Conservation (phyloP, 2,113 vertebrate genomes). For the Chlorodrepanis virens region DNA sequence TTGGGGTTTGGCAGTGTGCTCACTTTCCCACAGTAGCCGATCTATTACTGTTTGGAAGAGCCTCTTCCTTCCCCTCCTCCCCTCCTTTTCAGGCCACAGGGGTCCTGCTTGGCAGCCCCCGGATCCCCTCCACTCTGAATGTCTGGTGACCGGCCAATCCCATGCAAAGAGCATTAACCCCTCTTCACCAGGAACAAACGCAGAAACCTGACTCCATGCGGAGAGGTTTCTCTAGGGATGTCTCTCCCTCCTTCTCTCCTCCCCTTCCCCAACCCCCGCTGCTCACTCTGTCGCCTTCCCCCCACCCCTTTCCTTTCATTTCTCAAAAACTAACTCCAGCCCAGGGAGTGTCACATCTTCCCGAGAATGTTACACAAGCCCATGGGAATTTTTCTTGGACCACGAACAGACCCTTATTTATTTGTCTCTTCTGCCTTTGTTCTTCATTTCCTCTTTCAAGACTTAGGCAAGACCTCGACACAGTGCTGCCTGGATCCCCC, state of each 20-base stretch:
- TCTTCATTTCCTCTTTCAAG: slow-evolving; percentile 63
- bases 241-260: neutral
- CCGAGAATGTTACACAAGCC: neutral
- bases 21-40: slow-evolving; percentile 68
- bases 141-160: slow-evolving; percentile 62
- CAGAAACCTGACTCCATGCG: slow-evolving; percentile 52
- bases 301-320: neutral
- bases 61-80: slow-evolving; percentile 36
- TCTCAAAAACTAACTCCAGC: slow-evolving; percentile 11
- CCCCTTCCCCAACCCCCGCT: neutral
- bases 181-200: neutral
- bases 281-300: neutral
- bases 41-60: slow-evolving; percentile 56
- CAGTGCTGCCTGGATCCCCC: neutral
- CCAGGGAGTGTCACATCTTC: neutral
- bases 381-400: slow-evolving; percentile 50
- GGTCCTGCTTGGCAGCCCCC: slow-evolving; percentile 55
- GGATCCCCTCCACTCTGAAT: slow-evolving; percentile 39
- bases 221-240: slow-evolving; percentile 21
- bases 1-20: slow-evolving; percentile 61
- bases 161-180: slow-evolving; percentile 43
- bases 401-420: slow-evolving; percentile 59
- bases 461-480: slow-evolving; percentile 30
- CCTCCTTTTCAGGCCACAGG: slow-evolving; percentile 60
- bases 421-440: slow-evolving; percentile 63